Base-by-base conservation (phyloP, 2,113 vertebrate genomes). In the Aleadryas rufinucha region DNA sequence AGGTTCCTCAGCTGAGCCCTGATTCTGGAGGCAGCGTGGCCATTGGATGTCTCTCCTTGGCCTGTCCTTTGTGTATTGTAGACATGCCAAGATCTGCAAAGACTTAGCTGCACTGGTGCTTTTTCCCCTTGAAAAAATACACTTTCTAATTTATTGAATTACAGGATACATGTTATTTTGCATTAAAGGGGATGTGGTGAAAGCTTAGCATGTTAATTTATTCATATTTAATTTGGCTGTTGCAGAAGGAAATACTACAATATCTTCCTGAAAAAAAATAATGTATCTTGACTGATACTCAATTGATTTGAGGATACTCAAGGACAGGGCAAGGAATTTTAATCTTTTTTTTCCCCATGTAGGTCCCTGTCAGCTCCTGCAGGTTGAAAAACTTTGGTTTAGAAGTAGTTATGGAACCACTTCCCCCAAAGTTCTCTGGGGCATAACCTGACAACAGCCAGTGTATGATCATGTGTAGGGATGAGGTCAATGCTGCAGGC, bases 121-220 rank as follows among this genome's bases (percentile, higher is more conserved):
- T 53, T 64, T 92, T 66, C 33, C 75, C 54, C 82, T 69, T 86
- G 42, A 80, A 94, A 94, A 93, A 70, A 93, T 70, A 90, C 20
- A 66, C 71, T 88, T 79, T 72, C 63, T 88, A 94, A 93, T 85
- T 83, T 53, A 84, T 86, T 90, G 88, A 93, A 90, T 93, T 86
- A 95, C 65, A 54, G 23, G 66, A 31, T 83, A 72, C 31, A 24
- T 84, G 68, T 61, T 90, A 80, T 83, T 95, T 88, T 79, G 83
- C 37, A 61, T 95, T 90, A 57, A 83, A 88, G 28, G 53, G 59
- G 42, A 83, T 83, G 41, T 9, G 23, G 37, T 65, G 66, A 88
- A 90, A 91, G 27, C 2, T 28, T 87, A 84, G 44, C 45, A 42
- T 24, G 50, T 41, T 93, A 54, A 92, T 90, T 79, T 88, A 50